Base-by-base conservation (phyloP, 2,888 invertebrate species). In the Petrolisthes manimaculis region DNA sequence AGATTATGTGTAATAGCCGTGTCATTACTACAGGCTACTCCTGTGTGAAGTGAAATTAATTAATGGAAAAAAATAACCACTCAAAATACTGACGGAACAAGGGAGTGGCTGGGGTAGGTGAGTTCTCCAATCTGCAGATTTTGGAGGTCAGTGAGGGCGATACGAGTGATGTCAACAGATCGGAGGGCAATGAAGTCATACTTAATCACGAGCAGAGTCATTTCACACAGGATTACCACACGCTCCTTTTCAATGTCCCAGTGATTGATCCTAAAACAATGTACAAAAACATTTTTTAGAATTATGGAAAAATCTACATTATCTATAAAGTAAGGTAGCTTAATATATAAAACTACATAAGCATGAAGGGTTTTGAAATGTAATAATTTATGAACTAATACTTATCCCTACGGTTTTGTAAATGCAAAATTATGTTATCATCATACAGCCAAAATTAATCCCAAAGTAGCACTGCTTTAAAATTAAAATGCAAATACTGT, bases 191-290 rank as follows among this genome's bases (percentile, higher is more conserved):
- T 97, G 93, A 97, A 97, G 93, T 97, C 97, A 93, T 96, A 97
- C 92, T 96, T 97, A 88, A 96, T 95, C 8, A 95, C 94, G 92
- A 96, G 94, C 55, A 97, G 93, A 71, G 95, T 94, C 92, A 95
- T 94, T n/a, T 96, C 95, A 3, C 96, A 96, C 53, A 97, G 93
- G 18, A 97, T 93, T 3, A 97, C 94, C 71, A 97, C 94, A 83
- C 96, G 94, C 93, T 97, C 97, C 92, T 96, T 95, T 92, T 97
- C 97, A 92, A 96, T 95, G 92, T 97, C 97, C 97, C 97, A 97
- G 90, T 96, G 94, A 92, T 96, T 97, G 92, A 97, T 97, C 93
- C 97, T 97, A 93, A 24, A 94, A 93, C 18, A 61, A 9, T 80
- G 24, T 83, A 86, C n/a, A 84, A n/a, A 56, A 81, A 67, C 21